Percentiles rank a stretch among this genome's conserved stretches.
These are phyloP conservation scores for Alligator sinensis DNA, from an alignment of 2,113 vertebrate genomes.

Conservation along the genomic window DNA sequence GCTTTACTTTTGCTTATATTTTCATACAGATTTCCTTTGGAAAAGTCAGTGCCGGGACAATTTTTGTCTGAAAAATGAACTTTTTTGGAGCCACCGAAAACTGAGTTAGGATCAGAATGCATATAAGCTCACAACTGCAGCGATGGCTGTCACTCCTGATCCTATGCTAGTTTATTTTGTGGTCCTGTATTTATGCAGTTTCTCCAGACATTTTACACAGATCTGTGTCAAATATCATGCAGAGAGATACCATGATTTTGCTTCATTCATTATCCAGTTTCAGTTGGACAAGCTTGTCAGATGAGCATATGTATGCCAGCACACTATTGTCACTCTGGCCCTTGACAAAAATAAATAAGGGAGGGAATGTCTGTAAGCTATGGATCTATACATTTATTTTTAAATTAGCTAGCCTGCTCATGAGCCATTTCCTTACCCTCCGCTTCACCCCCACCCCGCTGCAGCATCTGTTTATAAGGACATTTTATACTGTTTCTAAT, in stretches of 20 bases:
- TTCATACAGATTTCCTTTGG: background rate
- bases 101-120: background rate
- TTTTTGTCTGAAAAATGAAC: background rate
- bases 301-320: background rate
- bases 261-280: background rate
- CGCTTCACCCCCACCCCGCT: background rate
- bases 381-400: conserved; percentile 51
- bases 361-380: conserved; percentile 40
- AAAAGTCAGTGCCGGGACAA: background rate
- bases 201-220: background rate
- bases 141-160: background rate
- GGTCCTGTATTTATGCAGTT: background rate
- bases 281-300: conserved; percentile 28
- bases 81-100: background rate
- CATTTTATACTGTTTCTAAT: conserved; percentile 58
- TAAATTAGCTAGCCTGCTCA: conserved; percentile 56
- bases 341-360: conserved; percentile 57
- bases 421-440: conserved; percentile 56
- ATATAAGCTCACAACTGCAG: background rate
- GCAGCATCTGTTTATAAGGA: conserved; percentile 68
- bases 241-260: background rate
- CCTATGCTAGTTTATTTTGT: background rate
- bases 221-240: background rate
- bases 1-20: fast-evolving
- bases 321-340: conserved; percentile 15